These are phyloP conservation scores for Platalea minor DNA, from an alignment of 2,797 vertebrate species.

Conservation along the genomic window DNA sequence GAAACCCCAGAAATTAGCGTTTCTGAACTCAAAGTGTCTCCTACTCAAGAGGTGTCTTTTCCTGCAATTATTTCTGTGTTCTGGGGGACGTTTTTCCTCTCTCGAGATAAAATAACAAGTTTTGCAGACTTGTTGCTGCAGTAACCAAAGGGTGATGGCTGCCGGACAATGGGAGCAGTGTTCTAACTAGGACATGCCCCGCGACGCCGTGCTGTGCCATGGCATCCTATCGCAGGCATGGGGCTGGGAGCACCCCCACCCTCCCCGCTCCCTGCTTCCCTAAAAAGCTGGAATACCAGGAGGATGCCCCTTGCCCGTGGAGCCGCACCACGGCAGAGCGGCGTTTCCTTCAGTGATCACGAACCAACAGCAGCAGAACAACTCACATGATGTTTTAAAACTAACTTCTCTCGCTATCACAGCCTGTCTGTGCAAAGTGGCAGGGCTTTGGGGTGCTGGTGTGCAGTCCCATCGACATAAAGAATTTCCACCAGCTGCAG, in stretches of 20 bases:
- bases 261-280: not conserved
- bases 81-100: not conserved
- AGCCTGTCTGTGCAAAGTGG: not conserved
- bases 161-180: constrained; percentile 49
- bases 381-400: not conserved
- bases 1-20: rapidly evolving
- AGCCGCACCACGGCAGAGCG: rapidly evolving
- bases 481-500: not conserved
- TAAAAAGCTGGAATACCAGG: rapidly evolving
- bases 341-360: not conserved
- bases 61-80: not conserved
- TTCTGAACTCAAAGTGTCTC: not conserved
- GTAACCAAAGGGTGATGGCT: constrained; percentile 6
- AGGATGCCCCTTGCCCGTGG: not conserved
- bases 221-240: not conserved
- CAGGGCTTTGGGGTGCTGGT: not conserved
- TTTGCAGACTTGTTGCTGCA: constrained; percentile 58
- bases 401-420: not conserved
- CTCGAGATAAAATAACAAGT: constrained; percentile 31
- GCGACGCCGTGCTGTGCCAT: not conserved
- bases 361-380: not conserved
- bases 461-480: not conserved
- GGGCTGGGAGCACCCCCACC: not conserved
- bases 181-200: constrained; percentile 58
- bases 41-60: not conserved